Base-by-base conservation (phyloP, 2,888 invertebrate species). In the Microctonus hyperodae region DNA sequence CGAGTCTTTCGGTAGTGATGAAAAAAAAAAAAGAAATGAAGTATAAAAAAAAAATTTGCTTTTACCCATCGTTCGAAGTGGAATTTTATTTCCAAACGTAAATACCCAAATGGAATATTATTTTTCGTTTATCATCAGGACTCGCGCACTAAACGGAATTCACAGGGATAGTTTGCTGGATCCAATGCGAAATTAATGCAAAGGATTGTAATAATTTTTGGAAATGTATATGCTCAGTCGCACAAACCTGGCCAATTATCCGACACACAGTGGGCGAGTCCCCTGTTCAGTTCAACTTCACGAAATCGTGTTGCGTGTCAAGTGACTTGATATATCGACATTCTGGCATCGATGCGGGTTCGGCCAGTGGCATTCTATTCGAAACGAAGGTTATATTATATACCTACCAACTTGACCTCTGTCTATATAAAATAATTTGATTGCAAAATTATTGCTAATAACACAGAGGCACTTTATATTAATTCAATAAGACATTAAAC, bases 271-370 rank as follows among this genome's bases (percentile, higher is more conserved):
- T 73, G 71, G 73, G 71, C 73, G 71, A 71, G 71, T 73, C 71
- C 51, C 48, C 55, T 68, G 70, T 73, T 67, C 69, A 68, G 67
- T 67, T 68, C 65, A 70, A 70, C 70, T 35, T 73, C 71, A 70
- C 71, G 64, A 73, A 73, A 73, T 73, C 73, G 69, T 73, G 73
- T 72, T 72, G 72, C 67, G 48, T 69, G 70, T 69, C 69, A 66
- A 53, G 51, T 67, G 64, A 50, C 71, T 74, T 74, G 72, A 72
- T 73, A 69, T 71, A 73, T 72, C 69, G 69, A 56, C 48, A 65
- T 67, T 66, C 68, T 66, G 55, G 61, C 67, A 69, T 71, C 70
- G 69, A 72, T 71, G 73, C 69, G 69, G 72, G 74, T 71, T 74
- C 75, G 37, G 40, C 22, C 40, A 59, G 59, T 44, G 44, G 59